Percentiles rank a stretch among this genome's conserved stretches.
Conservation (phyloP, 64 coral and sea anemone genomes). For the Porites australiensis region DNA sequence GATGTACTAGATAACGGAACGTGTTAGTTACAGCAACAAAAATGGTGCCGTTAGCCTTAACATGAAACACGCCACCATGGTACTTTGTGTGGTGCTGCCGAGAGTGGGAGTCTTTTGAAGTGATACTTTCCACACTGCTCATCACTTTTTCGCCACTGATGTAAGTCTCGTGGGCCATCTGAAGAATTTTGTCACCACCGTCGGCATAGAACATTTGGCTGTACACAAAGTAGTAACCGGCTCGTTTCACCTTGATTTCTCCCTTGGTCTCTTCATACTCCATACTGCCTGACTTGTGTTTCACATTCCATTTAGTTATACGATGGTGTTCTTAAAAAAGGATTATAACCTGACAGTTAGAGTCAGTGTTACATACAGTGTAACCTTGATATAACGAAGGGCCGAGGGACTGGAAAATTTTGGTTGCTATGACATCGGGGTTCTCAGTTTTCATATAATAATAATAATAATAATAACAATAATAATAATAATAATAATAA, state of each 20-base stretch:
- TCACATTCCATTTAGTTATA: constrained; percentile 25
- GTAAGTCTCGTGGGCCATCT: constrained; percentile 63
- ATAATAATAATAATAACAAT: too few species aligned
- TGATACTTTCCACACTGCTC: constrained; percentile 45
- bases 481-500: too few species aligned
- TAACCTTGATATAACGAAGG: too few species aligned
- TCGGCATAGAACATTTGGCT: constrained; percentile 84
- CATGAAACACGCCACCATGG: constrained; percentile 71
- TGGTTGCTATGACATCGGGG: too few species aligned
- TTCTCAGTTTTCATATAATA: too few species aligned
- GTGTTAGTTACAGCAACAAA: constrained; percentile 59
- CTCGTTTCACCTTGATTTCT: constrained; percentile 45
- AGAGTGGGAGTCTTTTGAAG: neutral
- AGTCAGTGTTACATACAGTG: too few species aligned
- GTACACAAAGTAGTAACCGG: constrained; percentile 72
- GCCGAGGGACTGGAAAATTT: too few species aligned
- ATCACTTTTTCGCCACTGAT: constrained; percentile 65
- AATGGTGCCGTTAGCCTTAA: constrained; percentile 55
- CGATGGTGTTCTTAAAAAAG: neutral
- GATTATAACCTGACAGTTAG: too few species aligned
- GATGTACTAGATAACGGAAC: constrained; percentile 29
- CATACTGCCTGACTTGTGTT: constrained; percentile 55
- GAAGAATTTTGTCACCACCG: neutral
- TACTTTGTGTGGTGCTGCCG: constrained; percentile 72
- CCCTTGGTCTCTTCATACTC: constrained; percentile 21